A percentile compares a stretch with the other conserved stretches of the same genome.
Conservation (phyloP, 2,797 vertebrate genomes). For the Graptemys geographica region DNA sequence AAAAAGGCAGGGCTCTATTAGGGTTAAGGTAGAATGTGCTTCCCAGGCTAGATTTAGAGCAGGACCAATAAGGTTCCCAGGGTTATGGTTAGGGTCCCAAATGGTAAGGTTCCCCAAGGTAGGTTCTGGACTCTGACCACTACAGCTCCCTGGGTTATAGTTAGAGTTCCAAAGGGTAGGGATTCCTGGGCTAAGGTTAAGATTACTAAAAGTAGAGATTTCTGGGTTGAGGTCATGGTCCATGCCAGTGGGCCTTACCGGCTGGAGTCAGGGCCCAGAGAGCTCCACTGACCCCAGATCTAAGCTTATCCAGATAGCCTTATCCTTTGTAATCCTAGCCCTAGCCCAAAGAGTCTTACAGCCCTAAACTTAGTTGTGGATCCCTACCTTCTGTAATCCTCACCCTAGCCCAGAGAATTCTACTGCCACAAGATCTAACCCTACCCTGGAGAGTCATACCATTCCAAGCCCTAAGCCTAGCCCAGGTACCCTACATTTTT, state of each 20-base stretch:
- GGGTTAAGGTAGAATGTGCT: no score
- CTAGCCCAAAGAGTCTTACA: neutral
- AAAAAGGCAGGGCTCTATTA: neutral
- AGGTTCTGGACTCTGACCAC: neutral
- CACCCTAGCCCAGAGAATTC: neutral
- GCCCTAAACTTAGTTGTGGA: no score
- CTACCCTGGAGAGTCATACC: no score
- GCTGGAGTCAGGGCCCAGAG: neutral
- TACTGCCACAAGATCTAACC: neutral
- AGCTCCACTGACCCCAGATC: neutral
- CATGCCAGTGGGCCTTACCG: neutral
- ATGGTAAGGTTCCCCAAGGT: neutral
- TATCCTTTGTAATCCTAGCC: no score
- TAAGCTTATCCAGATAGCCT: neutral
- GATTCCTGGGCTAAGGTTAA: no score
- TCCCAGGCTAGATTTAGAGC: neutral
- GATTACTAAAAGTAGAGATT: no score
- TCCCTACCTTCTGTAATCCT: neutral
- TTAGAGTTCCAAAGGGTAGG: no score
- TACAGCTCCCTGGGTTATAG: no score
- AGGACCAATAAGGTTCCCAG: neutral
- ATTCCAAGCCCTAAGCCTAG: neutral
- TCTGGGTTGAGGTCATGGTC: neutral
- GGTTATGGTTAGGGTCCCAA: neutral
- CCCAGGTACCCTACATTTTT: neutral